Evolutionary conservation across 2,797 vertebrate species (phyloP).

Genomic region (Mus spretus): DNA sequence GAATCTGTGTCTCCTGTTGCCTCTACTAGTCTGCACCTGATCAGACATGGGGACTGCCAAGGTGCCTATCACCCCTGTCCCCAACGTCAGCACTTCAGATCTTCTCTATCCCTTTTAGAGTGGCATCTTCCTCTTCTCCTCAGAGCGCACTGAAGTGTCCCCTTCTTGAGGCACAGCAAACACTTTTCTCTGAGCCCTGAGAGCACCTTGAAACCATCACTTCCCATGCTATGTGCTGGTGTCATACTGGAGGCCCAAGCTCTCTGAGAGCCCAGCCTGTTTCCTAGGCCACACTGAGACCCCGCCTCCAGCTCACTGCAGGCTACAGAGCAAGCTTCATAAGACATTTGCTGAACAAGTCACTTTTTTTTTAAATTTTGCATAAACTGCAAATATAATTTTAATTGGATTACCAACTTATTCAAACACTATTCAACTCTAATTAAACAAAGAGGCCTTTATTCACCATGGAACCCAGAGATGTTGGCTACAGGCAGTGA

Average conservation of each 20-base stretch:
- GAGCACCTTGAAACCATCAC: neutral
- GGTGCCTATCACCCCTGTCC: neutral
- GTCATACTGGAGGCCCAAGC: neutral
- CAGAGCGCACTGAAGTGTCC: neutral
- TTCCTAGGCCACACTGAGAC: neutral
- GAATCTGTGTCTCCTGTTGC: neutral
- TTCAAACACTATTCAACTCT: conserved; percentile 83
- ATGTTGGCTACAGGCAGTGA: conserved; percentile 69
- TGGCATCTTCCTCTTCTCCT: neutral
- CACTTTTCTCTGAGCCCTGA: neutral
- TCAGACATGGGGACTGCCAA: neutral
- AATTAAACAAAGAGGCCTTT: conserved; percentile 84
- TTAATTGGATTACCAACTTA: conserved; percentile 83
- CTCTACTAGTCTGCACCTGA: neutral
- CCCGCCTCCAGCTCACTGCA: neutral
- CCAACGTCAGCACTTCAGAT: too few species aligned
- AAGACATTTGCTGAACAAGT: conserved; percentile 19
- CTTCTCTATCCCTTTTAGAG: neutral
- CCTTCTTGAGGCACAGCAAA: neutral
- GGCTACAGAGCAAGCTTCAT: neutral
- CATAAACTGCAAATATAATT: conserved; percentile 69
- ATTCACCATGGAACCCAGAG: conserved; percentile 67
- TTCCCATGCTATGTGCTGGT: too few species aligned
- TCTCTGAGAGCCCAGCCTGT: neutral
- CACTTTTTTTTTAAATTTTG: conserved; percentile 46